These are phyloP conservation scores for Anastatus disparis DNA, from an alignment of 1,140 invertebrate species.

Conservation along the genomic window DNA sequence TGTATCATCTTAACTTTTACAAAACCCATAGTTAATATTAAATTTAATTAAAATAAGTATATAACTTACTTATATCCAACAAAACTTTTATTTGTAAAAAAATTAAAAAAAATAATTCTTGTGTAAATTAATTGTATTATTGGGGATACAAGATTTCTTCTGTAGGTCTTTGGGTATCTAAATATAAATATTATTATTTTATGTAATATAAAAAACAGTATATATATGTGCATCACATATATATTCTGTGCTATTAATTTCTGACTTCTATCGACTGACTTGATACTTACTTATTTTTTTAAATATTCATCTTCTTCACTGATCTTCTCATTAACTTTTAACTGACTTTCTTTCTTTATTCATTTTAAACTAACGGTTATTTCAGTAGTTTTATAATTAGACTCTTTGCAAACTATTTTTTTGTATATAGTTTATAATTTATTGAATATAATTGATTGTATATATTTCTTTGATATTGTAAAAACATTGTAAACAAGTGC, in stretches of 20 bases:
- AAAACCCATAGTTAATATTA: no score
- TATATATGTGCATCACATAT: constrained; percentile 42
- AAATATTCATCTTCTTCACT: no score
- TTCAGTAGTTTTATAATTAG: constrained; percentile 42
- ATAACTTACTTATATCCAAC: no score
- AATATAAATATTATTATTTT: no score
- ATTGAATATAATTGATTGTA: constrained; percentile 22
- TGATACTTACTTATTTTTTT: constrained; percentile 44
- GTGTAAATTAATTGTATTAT: background rate
- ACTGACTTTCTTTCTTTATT: constrained; percentile 38
- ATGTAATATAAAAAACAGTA: background rate
- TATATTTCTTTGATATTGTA: constrained; percentile 12
- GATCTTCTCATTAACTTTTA: constrained; percentile 44
- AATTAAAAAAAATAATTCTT: background rate
- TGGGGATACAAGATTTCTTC: background rate
- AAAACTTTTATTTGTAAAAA: no score
- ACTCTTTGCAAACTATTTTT: no score
- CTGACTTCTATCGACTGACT: constrained; percentile 53
- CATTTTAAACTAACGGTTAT: constrained; percentile 47
- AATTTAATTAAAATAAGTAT: no score
- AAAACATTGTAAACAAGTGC: background rate
- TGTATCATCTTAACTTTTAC: no score
- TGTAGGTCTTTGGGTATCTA: background rate
- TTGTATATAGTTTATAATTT: background rate
- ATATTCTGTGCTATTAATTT: constrained; percentile 62